A percentile compares a stretch with the other conserved stretches of the same genome.
Conservation (phyloP, 2,888 invertebrate genomes). For the Bombylius major region DNA sequence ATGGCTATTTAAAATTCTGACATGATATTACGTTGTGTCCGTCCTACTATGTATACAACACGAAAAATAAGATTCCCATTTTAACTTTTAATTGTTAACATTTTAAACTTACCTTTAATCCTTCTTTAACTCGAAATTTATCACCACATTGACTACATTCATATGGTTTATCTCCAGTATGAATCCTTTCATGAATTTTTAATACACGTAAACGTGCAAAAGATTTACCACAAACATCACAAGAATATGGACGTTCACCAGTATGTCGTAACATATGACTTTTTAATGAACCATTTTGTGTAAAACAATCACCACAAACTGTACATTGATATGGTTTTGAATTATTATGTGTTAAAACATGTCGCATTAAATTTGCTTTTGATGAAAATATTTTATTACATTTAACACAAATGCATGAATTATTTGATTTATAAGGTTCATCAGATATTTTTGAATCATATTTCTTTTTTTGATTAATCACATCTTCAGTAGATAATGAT, state of each 20-base stretch:
- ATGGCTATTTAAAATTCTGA: no score
- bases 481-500: no score
- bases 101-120: conserved; percentile 1
- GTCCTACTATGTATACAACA: no score
- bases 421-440: not conserved
- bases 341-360: conserved; percentile 7
- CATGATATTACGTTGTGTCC: no score
- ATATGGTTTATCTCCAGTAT: conserved; percentile 7
- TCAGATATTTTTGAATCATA: not conserved
- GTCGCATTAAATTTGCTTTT: conserved; percentile 8
- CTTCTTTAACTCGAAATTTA: conserved; percentile 5
- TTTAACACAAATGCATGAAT: not conserved
- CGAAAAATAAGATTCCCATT: no score
- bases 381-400: conserved; percentile 9
- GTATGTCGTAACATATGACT: conserved; percentile 11
- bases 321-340: conserved; percentile 7
- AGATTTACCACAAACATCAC: conserved; percentile 4
- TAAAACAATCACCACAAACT: conserved; percentile 7
- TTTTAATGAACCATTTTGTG: conserved; percentile 7
- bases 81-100: no score
- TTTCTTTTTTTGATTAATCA: no score
- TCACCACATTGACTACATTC: conserved; percentile 5
- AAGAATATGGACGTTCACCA: conserved; percentile 8
- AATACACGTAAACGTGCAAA: conserved; percentile 6
- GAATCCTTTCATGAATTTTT: conserved; percentile 4